Base-by-base conservation (phyloP, 2,113 vertebrate genomes). In the Thunnus maccoyii region DNA sequence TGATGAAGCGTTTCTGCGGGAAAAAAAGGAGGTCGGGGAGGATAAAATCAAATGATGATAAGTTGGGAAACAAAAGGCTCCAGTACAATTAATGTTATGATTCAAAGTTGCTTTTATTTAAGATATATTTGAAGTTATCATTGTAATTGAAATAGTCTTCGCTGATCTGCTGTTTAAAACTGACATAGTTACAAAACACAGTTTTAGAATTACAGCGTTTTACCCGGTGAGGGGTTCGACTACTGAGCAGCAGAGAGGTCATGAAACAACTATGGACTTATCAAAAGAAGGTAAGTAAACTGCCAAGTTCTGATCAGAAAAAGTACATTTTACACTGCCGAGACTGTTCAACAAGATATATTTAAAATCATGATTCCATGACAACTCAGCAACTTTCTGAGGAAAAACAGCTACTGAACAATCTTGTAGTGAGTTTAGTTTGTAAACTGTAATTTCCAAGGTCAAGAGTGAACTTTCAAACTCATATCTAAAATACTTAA, bases 1-100 rank as follows among this genome's bases (percentile, higher is more conserved):
- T 99, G 91, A 98, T 97, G 93, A 99, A 99, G 74, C 98, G 97
- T 90, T 99, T 98, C 97, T 98, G 93, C 82, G 46, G 25, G 27
- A 9, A 83, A 18, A 30, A 87, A 61, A 73, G 30, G 67, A 87
- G 18, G 12, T 36, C 27, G 1, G 27, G 0, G 12, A 15, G 48
- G 17, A 14, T 20, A 2, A 60, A 41, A 56, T 41, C 5, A 58
- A 62, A 41, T 57, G 0, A 80, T 11, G 18, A 54, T 56, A 7
- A 75, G 30, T 12, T 57, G 8, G 2, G 0, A 58, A 47, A 52
- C 8, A 64, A 48, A 76, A 50, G 7, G 3, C 18, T 78, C 18
- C 3, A 11, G 14, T 27, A 41, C n/a, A 52, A 20, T 52, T 8
- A 32, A 44, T 63, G 30, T 18, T 50, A 18, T 51, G n/a, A 64